phyloP scores from a whole-genome alignment of 2,888 invertebrate genomes.

The Acronicta psi region DNA sequence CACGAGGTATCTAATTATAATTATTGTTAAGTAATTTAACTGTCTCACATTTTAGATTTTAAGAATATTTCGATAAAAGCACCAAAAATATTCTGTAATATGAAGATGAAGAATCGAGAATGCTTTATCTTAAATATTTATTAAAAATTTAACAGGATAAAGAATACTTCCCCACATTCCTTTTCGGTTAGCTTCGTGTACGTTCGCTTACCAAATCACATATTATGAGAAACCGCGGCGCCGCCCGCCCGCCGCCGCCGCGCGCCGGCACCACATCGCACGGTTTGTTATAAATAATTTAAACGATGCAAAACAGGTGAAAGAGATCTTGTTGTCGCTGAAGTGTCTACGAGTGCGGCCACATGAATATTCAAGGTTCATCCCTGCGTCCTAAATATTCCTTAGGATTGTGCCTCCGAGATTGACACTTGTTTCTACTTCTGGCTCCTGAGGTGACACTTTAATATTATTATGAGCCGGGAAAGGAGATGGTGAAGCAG shows the following conservation, averaged over 20 bases:
- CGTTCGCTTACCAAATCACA: slow-evolving; percentile 34
- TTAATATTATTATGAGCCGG: slow-evolving; percentile 48
- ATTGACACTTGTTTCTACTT: slow-evolving; percentile 63
- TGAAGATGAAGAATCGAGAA: too few relatives aligned
- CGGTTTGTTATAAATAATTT: slow-evolving; percentile 65
- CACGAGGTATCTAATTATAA: too few relatives aligned
- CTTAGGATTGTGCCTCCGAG: slow-evolving; percentile 56
- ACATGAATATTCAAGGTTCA: slow-evolving; percentile 76
- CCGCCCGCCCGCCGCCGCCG: slow-evolving; percentile 15
- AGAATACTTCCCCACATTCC: slow-evolving; percentile 25
- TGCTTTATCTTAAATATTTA: slow-evolving; percentile 6
- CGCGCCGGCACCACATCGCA: background rate
- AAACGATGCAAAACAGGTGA: slow-evolving; percentile 63
- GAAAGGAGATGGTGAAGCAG: slow-evolving; percentile 27
- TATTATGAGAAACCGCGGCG: slow-evolving; percentile 18
- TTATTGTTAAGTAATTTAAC: too few relatives aligned
- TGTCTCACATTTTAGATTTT: too few relatives aligned
- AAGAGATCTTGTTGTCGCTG: slow-evolving; percentile 63
- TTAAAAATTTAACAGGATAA: slow-evolving; percentile 36
- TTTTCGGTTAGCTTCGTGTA: slow-evolving; percentile 23
- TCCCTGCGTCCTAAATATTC: slow-evolving; percentile 62
- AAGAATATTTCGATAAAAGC: too few relatives aligned
- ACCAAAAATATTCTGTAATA: too few relatives aligned
- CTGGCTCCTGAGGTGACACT: slow-evolving; percentile 56
- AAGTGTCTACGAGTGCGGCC: slow-evolving; percentile 66